These are phyloP conservation scores for Lapara coniferarum DNA, from an alignment of 2,888 invertebrate species.

Conservation along the genomic window DNA sequence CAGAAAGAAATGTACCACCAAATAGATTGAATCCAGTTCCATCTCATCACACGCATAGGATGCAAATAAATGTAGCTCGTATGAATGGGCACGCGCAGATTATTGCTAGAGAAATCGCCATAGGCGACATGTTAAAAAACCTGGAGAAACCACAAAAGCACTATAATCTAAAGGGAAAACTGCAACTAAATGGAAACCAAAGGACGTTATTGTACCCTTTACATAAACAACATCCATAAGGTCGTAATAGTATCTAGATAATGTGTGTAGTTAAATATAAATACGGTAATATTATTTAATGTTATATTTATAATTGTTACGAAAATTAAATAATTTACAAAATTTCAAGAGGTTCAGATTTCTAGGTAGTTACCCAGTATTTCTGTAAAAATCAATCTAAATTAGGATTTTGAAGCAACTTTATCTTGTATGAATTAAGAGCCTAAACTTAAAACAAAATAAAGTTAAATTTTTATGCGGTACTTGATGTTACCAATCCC, in stretches of 20 bases:
- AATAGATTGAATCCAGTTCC: neutral
- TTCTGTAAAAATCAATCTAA: too few relatives aligned
- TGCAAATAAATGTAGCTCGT: constrained; percentile 47
- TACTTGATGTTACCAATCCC: too few relatives aligned
- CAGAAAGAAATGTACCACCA: neutral
- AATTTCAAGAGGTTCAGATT: neutral
- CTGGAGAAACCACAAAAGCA: neutral
- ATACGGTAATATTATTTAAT: constrained; percentile 5
- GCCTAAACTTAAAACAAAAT: too few relatives aligned
- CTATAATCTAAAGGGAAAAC: neutral
- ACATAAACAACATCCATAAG: neutral
- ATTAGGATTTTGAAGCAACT: too few relatives aligned
- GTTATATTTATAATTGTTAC: too few relatives aligned
- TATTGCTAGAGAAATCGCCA: constrained; percentile 3
- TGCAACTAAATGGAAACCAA: neutral
- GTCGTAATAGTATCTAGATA: neutral
- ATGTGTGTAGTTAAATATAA: neutral
- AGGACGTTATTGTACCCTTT: constrained; percentile 1
- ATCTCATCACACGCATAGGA: constrained; percentile 28
- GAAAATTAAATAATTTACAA: neutral
- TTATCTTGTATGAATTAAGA: too few relatives aligned
- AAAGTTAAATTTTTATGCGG: too few relatives aligned
- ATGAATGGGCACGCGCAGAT: constrained; percentile 34
- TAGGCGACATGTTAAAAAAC: constrained; percentile 1
- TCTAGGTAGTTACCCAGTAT: too few relatives aligned